Evolutionary conservation across 2,113 vertebrate genomes (phyloP).

Genomic region (Romanogobio albipinnatus): DNA sequence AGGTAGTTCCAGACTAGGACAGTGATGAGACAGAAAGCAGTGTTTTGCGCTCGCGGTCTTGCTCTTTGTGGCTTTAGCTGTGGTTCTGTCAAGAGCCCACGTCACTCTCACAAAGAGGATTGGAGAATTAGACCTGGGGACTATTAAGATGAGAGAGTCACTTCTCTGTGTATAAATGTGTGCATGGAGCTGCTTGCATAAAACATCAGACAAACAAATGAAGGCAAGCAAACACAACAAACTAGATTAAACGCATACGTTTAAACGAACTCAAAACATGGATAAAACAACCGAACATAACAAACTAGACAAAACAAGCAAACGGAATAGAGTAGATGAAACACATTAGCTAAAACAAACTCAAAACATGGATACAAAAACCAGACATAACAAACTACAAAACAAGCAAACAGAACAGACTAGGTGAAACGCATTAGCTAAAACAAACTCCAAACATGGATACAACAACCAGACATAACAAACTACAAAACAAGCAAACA

Average conservation of each 20-base stretch:
- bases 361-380: background rate
- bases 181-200: constrained; percentile 13
- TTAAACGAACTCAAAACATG: background rate
- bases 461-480: background rate
- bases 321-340: background rate
- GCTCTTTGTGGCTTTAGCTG: constrained; percentile 55
- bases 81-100: constrained; percentile 58
- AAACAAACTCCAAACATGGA: background rate
- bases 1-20: constrained; percentile 46
- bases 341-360: background rate
- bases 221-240: background rate
- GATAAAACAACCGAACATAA: background rate
- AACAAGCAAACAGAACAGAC: background rate
- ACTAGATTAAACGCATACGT: background rate
- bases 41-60: constrained; percentile 44
- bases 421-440: background rate
- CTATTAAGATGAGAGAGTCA: constrained; percentile 7
- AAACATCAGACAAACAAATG: background rate
- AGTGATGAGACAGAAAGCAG: constrained; percentile 50
- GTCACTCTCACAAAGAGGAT: constrained; percentile 75
- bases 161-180: constrained; percentile 11
- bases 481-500: too few species aligned
- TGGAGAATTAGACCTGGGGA: constrained; percentile 66
- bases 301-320: background rate
- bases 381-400: background rate